Conservation (phyloP, 2,113 vertebrate species). For the Aegotheles bennettii region DNA sequence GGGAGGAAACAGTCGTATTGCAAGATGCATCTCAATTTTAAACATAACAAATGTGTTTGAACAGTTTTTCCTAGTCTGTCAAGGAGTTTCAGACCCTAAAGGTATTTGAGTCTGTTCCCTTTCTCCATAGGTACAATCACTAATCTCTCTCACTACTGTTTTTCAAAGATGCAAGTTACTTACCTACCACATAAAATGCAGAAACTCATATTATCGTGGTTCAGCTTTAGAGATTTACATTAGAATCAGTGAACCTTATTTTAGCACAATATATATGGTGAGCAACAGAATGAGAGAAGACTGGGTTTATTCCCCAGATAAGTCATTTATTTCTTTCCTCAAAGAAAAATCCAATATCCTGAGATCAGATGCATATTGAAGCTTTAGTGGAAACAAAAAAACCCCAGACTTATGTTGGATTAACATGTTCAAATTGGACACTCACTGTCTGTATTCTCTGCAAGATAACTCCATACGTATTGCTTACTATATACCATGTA, state of each 20-base stretch:
- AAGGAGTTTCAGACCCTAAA: conserved; percentile 57
- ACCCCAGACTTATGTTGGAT: conserved; percentile 48
- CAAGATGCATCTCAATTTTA: conserved; percentile 12
- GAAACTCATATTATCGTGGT: conserved; percentile 63
- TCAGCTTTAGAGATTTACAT: conserved; percentile 77
- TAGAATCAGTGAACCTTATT: conserved; percentile 72
- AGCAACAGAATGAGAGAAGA: conserved; percentile 48
- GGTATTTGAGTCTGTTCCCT: conserved; percentile 34
- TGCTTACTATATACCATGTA: neutral
- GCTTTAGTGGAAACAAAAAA: conserved; percentile 48
- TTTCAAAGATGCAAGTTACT: conserved; percentile 63
- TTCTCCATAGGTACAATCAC: conserved; percentile 50
- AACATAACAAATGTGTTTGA: conserved; percentile 44
- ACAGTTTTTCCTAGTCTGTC: conserved; percentile 34
- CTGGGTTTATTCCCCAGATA: conserved; percentile 75
- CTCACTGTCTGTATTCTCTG: conserved; percentile 7
- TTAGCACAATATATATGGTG: conserved; percentile 65
- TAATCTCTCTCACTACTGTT: conserved; percentile 50
- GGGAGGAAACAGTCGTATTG: neutral
- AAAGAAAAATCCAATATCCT: conserved; percentile 80
- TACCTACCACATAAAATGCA: conserved; percentile 68
- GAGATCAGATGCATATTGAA: conserved; percentile 77
- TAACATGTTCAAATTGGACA: conserved; percentile 59
- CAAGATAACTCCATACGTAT: neutral
- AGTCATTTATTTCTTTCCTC: conserved; percentile 78